These are phyloP conservation scores for Phorcus lineatus DNA, from an alignment of 2,888 invertebrate genomes.

Conservation along the genomic window DNA sequence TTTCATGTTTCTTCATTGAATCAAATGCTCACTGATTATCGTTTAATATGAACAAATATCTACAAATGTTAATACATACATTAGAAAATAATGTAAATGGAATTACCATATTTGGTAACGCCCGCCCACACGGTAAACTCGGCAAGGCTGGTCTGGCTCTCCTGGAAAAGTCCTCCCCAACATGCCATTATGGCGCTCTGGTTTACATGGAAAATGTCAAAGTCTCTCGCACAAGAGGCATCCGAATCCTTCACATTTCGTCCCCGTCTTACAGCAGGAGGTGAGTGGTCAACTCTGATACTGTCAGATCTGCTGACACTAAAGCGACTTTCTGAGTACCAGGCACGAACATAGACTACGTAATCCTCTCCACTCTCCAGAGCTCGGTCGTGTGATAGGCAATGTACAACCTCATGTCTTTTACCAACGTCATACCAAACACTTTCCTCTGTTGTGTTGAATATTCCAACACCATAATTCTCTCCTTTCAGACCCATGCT, in stretches of 20 bases:
- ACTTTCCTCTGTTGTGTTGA: constrained; percentile 34
- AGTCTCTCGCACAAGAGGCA: not conserved
- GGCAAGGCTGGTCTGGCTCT: constrained; percentile 10
- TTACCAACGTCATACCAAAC: constrained; percentile 47
- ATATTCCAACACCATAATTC: constrained; percentile 43
- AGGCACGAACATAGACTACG: constrained; percentile 18
- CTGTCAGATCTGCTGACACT: not conserved
- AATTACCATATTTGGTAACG: constrained; percentile 34
- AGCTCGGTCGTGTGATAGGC: constrained; percentile 33
- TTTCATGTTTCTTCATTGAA: no score
- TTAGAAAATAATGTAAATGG: not conserved
- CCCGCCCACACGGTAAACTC: constrained; percentile 25
- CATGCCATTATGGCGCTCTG: not conserved
- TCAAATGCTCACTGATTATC: no score
- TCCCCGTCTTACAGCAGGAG: constrained; percentile 17
- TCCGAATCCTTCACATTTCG: not conserved
- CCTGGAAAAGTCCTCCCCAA: constrained; percentile 23
- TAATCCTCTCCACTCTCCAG: constrained; percentile 22
- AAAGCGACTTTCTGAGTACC: not conserved
- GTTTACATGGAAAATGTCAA: not conserved
- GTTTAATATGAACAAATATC: no score
- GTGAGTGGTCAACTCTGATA: constrained; percentile 20
- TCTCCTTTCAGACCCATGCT: constrained; percentile 40
- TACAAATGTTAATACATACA: no score
- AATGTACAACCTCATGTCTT: constrained; percentile 34